Evolutionary conservation across 1,140 invertebrate species (phyloP).

Genomic region (Diabrotica virgifera): DNA sequence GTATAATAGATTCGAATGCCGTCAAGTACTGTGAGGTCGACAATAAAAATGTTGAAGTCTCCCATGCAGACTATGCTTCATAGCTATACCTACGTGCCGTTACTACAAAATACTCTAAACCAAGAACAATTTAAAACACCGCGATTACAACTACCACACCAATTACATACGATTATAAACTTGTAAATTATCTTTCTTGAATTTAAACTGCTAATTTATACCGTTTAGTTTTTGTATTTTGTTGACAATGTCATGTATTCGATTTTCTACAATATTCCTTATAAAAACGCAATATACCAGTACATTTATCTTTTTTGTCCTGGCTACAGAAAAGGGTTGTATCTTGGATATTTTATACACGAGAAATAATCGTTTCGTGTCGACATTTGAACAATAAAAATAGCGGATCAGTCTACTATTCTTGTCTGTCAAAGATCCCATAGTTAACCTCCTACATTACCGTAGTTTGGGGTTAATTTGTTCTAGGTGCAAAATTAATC

Average conservation of each 20-base stretch:
- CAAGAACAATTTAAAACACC: constrained; percentile 25
- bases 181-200: constrained; percentile 30
- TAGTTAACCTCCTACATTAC: too few species aligned
- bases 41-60: constrained; percentile 27
- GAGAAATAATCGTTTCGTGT: too few species aligned
- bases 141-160: constrained; percentile 20
- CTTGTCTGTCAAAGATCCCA: too few species aligned
- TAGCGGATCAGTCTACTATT: too few species aligned
- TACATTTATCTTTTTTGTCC: too few species aligned
- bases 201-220: constrained; percentile 30
- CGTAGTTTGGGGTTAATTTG: too few species aligned
- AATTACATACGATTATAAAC: constrained; percentile 31
- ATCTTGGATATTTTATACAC: too few species aligned
- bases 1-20: constrained; percentile 9
- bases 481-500: too few species aligned
- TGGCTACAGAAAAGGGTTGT: too few species aligned
- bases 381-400: too few species aligned
- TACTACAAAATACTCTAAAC: constrained; percentile 23
- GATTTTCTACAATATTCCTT: too few species aligned
- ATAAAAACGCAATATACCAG: too few species aligned
- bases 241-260: not conserved
- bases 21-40: constrained; percentile 16
- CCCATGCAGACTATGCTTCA: constrained; percentile 14
- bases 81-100: constrained; percentile 17
- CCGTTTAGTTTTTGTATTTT: constrained; percentile 1